These are phyloP conservation scores for Hoplodrina blanda DNA, from an alignment of 2,888 invertebrate species.

Conservation along the genomic window DNA sequence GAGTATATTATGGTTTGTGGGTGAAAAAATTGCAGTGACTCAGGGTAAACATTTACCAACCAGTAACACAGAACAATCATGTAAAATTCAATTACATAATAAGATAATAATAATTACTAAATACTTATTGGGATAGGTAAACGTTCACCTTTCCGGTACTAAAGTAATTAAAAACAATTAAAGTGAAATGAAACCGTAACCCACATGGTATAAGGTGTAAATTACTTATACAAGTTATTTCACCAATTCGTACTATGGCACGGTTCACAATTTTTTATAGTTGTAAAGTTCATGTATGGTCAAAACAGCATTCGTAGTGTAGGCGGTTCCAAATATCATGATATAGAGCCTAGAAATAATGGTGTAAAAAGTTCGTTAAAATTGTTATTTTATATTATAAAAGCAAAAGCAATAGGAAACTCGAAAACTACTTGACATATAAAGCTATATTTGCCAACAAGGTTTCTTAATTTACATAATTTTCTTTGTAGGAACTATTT, in stretches of 20 bases:
- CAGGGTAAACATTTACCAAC: background rate
- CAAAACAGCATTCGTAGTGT: slow-evolving; percentile 15
- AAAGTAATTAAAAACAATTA: slow-evolving; percentile 47
- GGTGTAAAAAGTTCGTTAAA: background rate
- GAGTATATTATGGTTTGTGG: slow-evolving; percentile 12
- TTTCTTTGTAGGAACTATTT: slow-evolving; percentile 22
- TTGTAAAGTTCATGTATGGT: slow-evolving; percentile 13
- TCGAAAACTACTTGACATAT: no score
- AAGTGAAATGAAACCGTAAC: slow-evolving; percentile 20
- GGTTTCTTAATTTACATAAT: slow-evolving; percentile 20
- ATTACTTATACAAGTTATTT: slow-evolving; percentile 23
- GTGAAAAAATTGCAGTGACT: slow-evolving; percentile 14
- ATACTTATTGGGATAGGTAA: slow-evolving; percentile 20
- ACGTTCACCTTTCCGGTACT: slow-evolving; percentile 14
- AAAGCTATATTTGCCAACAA: no score
- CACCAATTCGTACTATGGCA: slow-evolving; percentile 27
- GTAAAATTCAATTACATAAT: slow-evolving; percentile 5
- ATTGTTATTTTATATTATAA: background rate
- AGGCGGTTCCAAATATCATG: slow-evolving; percentile 12
- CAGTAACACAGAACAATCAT: slow-evolving; percentile 6
- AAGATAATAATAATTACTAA: background rate
- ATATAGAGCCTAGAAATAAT: background rate
- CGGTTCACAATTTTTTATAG: slow-evolving; percentile 31
- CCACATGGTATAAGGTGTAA: slow-evolving; percentile 25
- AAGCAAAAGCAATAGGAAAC: no score